Evolutionary conservation across 2,888 invertebrate genomes (phyloP).

Genomic region (Nemoura dubitans): DNA sequence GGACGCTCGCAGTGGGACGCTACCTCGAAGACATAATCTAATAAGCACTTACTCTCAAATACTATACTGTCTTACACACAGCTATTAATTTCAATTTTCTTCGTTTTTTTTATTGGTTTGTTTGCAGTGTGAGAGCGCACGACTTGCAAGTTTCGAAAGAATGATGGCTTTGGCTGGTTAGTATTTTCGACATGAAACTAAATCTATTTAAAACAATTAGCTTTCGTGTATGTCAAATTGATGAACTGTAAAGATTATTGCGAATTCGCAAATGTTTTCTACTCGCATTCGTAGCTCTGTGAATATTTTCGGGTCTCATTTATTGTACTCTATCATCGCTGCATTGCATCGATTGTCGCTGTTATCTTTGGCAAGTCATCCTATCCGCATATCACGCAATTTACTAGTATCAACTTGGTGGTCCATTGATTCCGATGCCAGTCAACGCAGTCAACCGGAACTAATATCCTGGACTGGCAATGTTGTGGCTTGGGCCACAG

Average conservation of each 20-base stretch:
- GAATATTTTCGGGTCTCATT: too few relatives aligned
- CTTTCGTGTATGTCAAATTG: not conserved
- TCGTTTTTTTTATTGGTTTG: not conserved
- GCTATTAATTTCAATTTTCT: conserved; percentile 49
- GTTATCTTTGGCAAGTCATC: not conserved
- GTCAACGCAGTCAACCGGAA: not conserved
- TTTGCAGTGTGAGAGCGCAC: conserved; percentile 17
- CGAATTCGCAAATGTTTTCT: not conserved
- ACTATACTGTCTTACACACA: conserved; percentile 26
- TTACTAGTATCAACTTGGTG: conserved; percentile 19
- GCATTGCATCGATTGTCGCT: too few relatives aligned
- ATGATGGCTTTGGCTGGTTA: conserved; percentile 32
- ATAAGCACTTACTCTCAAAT: conserved; percentile 45
- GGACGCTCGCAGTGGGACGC: conserved; percentile 46
- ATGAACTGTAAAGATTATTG: not conserved
- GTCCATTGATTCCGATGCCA: conserved; percentile 21
- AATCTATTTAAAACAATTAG: conserved; percentile 36
- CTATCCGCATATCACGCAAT: not conserved
- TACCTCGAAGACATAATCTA: conserved; percentile 47
- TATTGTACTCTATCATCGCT: too few relatives aligned
- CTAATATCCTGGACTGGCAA: not conserved
- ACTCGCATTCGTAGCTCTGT: too few relatives aligned
- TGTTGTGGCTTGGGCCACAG: not conserved
- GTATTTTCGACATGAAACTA: conserved; percentile 32
- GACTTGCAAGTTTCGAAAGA: not conserved